Evolutionary conservation across 2,797 vertebrate genomes (phyloP).

Genomic region (Rhinella marina): DNA sequence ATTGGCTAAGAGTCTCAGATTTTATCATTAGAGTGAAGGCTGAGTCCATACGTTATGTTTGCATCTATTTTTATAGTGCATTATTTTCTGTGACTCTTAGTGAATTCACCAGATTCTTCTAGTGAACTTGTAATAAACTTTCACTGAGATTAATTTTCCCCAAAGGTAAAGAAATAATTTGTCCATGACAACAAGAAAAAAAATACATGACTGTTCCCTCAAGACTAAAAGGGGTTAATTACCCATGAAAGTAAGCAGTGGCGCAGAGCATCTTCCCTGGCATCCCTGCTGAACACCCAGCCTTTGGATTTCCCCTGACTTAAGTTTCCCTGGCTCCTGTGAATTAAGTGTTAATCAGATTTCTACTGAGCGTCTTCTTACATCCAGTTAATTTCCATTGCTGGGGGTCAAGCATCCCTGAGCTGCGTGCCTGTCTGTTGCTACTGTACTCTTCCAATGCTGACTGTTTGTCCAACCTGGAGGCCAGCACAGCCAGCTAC

Average conservation of each 20-base stretch:
- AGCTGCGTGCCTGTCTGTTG: no score
- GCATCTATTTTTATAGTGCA: no score
- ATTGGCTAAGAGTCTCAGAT: no score
- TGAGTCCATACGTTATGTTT: no score
- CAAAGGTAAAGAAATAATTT: slow-evolving; percentile 15
- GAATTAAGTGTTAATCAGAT: slow-evolving; percentile 25
- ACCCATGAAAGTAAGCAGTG: slow-evolving; percentile 19
- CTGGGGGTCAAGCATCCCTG: no score
- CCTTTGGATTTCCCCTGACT: neutral
- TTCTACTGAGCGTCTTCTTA: neutral
- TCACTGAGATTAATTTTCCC: slow-evolving; percentile 9
- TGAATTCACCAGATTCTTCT: neutral
- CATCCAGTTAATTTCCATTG: neutral
- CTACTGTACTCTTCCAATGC: no score
- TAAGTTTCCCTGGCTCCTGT: slow-evolving; percentile 1
- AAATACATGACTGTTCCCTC: neutral
- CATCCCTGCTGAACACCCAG: neutral
- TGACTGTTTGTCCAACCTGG: no score
- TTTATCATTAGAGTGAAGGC: no score
- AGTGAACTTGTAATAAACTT: neutral
- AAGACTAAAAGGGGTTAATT: slow-evolving; percentile 43
- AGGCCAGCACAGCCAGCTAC: no score
- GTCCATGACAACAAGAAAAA: neutral
- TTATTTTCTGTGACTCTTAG: neutral
- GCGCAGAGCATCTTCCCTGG: neutral